Evolutionary conservation across 2,888 invertebrate genomes (phyloP).

Genomic region (Hypomecis punctinalis): DNA sequence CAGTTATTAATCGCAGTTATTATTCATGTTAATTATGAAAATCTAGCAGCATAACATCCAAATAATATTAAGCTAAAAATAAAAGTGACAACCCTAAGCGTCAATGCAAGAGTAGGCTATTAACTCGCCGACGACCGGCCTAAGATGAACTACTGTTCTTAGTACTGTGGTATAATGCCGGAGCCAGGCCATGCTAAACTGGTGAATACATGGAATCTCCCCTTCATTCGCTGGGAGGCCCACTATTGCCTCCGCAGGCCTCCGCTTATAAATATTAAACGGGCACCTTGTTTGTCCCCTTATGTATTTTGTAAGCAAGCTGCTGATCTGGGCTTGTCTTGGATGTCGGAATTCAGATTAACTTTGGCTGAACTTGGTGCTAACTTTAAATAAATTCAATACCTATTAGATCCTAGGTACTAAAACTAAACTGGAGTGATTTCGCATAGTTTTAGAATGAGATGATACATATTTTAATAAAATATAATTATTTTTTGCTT

Average conservation of each 20-base stretch:
- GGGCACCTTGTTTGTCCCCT: constrained; percentile 53
- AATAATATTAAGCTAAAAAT: too few relatives aligned
- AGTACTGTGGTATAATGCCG: constrained; percentile 2
- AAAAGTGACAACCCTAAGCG: too few relatives aligned
- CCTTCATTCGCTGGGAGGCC: constrained; percentile 40
- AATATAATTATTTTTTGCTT: too few relatives aligned
- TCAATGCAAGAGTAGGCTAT: too few relatives aligned
- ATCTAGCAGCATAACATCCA: too few relatives aligned
- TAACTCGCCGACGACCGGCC: too few relatives aligned
- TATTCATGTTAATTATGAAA: too few relatives aligned
- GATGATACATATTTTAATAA: too few relatives aligned
- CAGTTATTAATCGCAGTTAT: too few relatives aligned
- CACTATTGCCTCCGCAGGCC: constrained; percentile 50
- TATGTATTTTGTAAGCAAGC: constrained; percentile 61
- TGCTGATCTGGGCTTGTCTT: constrained; percentile 24
- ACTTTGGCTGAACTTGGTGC: constrained; percentile 2
- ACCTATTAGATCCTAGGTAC: neutral
- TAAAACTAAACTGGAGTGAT: too few relatives aligned
- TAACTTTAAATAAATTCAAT: neutral
- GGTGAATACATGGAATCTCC: constrained; percentile 33
- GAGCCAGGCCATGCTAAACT: constrained; percentile 31
- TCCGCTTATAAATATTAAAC: constrained; percentile 60
- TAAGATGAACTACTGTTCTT: neutral
- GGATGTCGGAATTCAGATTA: constrained; percentile 18
- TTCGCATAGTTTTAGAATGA: too few relatives aligned